Conservation (phyloP, 1,140 invertebrate species). For the Amyelois transitella region DNA sequence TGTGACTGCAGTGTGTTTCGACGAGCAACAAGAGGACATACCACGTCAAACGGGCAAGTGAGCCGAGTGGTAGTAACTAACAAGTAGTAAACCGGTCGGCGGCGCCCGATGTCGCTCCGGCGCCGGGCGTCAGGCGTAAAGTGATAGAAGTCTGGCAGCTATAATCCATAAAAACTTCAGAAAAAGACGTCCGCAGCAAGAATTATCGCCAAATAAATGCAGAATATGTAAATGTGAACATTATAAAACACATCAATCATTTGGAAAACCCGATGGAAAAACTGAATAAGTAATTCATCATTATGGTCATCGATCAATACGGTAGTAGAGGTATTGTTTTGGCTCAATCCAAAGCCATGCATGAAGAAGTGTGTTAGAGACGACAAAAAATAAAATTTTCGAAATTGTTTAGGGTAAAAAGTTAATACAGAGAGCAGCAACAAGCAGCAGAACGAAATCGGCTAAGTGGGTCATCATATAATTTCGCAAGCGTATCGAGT, state of each 20-base stretch:
- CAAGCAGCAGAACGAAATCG: constrained; percentile 66
- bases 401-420: constrained; percentile 47
- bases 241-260: neutral
- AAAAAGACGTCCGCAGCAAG: neutral
- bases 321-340: no score
- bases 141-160: constrained; percentile 12
- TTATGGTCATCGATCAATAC: no score
- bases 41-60: constrained; percentile 65
- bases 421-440: constrained; percentile 39
- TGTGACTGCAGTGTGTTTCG: constrained; percentile 37
- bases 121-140: constrained; percentile 53
- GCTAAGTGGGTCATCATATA: constrained; percentile 71
- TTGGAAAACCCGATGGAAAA: constrained; percentile 2
- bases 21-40: constrained; percentile 59
- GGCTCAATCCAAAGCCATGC: no score
- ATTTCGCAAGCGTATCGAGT: constrained; percentile 73
- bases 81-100: constrained; percentile 58
- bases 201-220: neutral
- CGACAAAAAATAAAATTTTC: neutral
- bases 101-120: constrained; percentile 66
- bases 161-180: neutral
- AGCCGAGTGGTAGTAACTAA: constrained; percentile 55
- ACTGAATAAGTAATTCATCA: neutral
- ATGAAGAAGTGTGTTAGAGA: constrained; percentile 2
- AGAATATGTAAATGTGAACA: no score